Percentiles rank a stretch among this genome's conserved stretches.
phyloP scores from a whole-genome alignment of 1,140 invertebrate genomes.

The Branchinecta lynchi region DNA sequence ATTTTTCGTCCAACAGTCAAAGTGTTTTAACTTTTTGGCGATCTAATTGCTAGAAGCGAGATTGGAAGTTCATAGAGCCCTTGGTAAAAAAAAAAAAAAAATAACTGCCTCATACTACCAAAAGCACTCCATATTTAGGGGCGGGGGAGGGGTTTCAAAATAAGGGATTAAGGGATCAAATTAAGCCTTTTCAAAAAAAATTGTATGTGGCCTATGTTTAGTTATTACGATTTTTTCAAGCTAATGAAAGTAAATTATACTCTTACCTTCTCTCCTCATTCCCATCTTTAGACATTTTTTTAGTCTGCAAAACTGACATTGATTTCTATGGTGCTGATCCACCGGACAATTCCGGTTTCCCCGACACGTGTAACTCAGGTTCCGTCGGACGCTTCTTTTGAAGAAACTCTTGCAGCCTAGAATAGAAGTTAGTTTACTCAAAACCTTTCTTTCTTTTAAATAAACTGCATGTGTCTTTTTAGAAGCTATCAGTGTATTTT shows the following conservation, averaged over 20 bases:
- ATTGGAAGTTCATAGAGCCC: too few species aligned
- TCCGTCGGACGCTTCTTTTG: conserved; percentile 88
- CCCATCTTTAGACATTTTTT: conserved; percentile 99
- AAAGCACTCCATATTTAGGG: neutral
- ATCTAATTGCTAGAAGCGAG: too few species aligned
- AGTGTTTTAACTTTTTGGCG: too few species aligned
- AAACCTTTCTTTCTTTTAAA: too few species aligned
- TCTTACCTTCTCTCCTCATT: conserved; percentile 97
- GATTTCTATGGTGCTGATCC: conserved; percentile 96
- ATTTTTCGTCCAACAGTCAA: too few species aligned
- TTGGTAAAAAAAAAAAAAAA: too few species aligned
- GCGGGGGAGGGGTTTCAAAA: too few species aligned
- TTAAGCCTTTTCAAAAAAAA: too few species aligned
- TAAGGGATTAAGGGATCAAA: too few species aligned
- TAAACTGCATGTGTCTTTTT: conserved; percentile 16
- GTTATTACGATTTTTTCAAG: too few species aligned
- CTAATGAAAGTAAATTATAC: neutral
- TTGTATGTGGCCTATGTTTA: too few species aligned
- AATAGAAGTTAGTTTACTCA: conserved; percentile 31
- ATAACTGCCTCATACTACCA: neutral
- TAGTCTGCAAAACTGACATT: conserved; percentile 94
- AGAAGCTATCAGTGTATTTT: too few species aligned
- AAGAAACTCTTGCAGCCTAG: conserved; percentile 93
- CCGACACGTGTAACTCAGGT: conserved; percentile 92
- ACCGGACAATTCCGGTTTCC: conserved; percentile 93